Percentiles rank a stretch among this genome's conserved stretches.
Evolutionary conservation across 2,797 vertebrate species (phyloP).

Genomic region (Nasua narica): DNA sequence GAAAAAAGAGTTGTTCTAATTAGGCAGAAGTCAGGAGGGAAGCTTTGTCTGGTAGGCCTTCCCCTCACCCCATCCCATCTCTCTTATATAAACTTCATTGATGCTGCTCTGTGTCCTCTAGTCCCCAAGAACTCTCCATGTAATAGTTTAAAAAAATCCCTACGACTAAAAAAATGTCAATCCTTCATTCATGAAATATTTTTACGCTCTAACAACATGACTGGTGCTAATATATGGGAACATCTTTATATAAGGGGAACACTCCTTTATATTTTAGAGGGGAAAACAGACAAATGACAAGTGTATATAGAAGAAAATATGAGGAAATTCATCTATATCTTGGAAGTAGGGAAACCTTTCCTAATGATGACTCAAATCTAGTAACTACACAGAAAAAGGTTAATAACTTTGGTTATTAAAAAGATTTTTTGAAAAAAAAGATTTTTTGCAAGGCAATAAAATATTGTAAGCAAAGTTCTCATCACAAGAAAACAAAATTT

Average conservation of each 20-base stretch:
- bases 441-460: neutral
- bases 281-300: neutral
- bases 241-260: too few species aligned
- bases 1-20: neutral
- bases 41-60: neutral
- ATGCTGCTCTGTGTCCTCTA: neutral
- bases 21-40: neutral
- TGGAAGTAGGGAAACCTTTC: neutral
- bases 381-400: neutral
- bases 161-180: neutral
- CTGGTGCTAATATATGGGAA: neutral
- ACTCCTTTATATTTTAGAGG: neutral
- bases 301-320: neutral
- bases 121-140: neutral
- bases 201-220: neutral
- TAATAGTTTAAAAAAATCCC: neutral
- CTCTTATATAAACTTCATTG: neutral
- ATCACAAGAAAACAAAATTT: neutral
- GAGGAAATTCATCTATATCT: neutral
- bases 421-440: neutral
- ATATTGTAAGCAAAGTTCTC: neutral
- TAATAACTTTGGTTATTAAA: neutral
- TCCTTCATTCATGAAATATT: neutral
- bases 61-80: neutral
- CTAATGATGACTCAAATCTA: neutral